phyloP scores from a whole-genome alignment of 2,113 vertebrate species.

The Psittacus erithacus region DNA sequence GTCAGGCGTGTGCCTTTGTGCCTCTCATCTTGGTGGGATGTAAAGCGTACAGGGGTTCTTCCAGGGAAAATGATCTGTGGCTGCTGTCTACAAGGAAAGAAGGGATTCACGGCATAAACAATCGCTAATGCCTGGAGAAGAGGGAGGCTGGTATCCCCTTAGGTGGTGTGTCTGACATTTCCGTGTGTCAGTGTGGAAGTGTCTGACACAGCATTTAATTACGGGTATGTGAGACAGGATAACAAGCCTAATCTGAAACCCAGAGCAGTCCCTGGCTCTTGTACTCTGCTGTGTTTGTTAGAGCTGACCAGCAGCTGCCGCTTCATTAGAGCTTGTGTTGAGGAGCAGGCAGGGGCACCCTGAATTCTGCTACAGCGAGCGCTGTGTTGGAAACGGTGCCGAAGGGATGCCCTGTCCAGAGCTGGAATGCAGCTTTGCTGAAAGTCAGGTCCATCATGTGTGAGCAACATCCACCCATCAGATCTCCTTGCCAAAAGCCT shows the following conservation, averaged over 20 bases:
- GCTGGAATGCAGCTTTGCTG: neutral
- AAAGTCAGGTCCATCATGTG: neutral
- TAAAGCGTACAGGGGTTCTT: neutral
- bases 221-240: accelerated
- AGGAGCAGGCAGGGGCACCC: neutral
- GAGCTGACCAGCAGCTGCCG: neutral
- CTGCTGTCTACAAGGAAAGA: neutral
- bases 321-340: neutral
- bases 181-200: too few relatives aligned
- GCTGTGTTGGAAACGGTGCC: too few relatives aligned
- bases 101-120: neutral
- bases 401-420: neutral
- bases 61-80: too few relatives aligned
- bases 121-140: neutral
- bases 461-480: neutral
- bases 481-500: neutral
- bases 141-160: neutral
- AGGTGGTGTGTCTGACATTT: too few relatives aligned
- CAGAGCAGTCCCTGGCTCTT: neutral
- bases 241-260: neutral
- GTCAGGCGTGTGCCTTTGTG: neutral
- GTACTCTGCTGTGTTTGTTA: neutral
- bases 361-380: neutral
- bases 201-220: neutral
- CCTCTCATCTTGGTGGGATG: accelerated